Conservation (phyloP, 2,797 vertebrate species). For the Cottoperca gobio region DNA sequence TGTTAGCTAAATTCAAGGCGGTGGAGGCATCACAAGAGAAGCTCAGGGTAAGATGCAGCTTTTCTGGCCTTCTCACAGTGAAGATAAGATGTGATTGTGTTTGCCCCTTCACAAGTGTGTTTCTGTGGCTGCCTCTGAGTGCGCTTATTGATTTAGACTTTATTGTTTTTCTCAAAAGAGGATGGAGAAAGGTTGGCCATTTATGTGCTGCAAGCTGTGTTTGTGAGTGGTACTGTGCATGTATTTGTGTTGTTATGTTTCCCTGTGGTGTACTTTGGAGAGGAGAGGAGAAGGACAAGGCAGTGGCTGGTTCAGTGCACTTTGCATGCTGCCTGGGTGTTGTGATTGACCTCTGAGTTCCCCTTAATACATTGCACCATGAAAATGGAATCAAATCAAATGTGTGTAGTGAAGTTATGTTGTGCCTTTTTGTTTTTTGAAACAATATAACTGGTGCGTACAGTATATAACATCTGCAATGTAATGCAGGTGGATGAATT, state of each 20-base stretch:
- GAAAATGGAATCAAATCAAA: not conserved
- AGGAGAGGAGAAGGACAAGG: constrained; percentile 12
- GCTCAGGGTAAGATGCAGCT: not conserved
- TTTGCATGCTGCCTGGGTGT: constrained; percentile 1
- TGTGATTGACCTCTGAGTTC: not conserved
- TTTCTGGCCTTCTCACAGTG: not conserved
- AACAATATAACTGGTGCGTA: not conserved
- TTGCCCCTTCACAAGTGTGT: constrained; percentile 6
- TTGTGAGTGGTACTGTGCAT: constrained; percentile 23
- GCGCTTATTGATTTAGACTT: constrained; percentile 18
- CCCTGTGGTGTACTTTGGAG: constrained; percentile 35
- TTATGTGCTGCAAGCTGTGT: constrained; percentile 25
- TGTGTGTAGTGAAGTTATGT: not conserved
- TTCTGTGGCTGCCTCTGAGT: not conserved
- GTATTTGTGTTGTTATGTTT: constrained; percentile 19
- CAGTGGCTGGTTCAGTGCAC: not conserved
- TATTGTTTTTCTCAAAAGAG: constrained; percentile 15
- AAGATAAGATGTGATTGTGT: constrained; percentile 1
- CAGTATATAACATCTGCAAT: not conserved
- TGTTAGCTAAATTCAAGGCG: not conserved
- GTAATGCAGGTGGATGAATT: not conserved
- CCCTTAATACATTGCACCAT: not conserved
- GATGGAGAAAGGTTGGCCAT: constrained; percentile 5
- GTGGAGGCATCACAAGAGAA: not conserved
- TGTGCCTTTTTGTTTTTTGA: too few species aligned